These are phyloP conservation scores for Aporophyla lueneburgensis DNA, from an alignment of 2,888 invertebrate species.

Conservation along the genomic window DNA sequence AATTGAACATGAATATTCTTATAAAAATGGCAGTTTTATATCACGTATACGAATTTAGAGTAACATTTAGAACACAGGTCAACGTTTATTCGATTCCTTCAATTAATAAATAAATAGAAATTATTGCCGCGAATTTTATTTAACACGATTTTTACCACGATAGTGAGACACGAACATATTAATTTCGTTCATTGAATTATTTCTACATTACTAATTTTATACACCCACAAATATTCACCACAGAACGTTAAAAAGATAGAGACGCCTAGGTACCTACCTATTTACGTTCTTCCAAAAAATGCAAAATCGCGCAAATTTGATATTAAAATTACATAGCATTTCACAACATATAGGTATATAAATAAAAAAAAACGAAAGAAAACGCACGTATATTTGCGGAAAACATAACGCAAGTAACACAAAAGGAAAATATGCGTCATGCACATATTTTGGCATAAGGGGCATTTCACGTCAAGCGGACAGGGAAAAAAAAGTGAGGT, in stretches of 20 bases:
- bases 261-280: neutral
- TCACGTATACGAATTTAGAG: constrained; percentile 86
- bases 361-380: neutral
- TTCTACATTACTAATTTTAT: constrained; percentile 29
- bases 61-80: constrained; percentile 79
- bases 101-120: constrained; percentile 70
- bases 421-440: too few species aligned
- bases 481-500: too few species aligned
- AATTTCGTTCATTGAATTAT: constrained; percentile 5
- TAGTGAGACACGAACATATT: constrained; percentile 57
- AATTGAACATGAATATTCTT: constrained; percentile 77
- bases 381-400: neutral
- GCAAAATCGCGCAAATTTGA: neutral
- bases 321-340: neutral
- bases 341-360: too few species aligned
- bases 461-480: too few species aligned
- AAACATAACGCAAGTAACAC: too few species aligned
- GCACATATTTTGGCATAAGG: too few species aligned
- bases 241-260: neutral
- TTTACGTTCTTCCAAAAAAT: neutral
- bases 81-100: constrained; percentile 68
- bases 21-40: constrained; percentile 88
- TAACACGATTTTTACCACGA: constrained; percentile 41
- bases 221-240: constrained; percentile 26
- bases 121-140: constrained; percentile 83